phyloP scores from a whole-genome alignment of 37 sponge, comb jelly and placozoan genomes.

The Diacarnus erythraeanus region DNA sequence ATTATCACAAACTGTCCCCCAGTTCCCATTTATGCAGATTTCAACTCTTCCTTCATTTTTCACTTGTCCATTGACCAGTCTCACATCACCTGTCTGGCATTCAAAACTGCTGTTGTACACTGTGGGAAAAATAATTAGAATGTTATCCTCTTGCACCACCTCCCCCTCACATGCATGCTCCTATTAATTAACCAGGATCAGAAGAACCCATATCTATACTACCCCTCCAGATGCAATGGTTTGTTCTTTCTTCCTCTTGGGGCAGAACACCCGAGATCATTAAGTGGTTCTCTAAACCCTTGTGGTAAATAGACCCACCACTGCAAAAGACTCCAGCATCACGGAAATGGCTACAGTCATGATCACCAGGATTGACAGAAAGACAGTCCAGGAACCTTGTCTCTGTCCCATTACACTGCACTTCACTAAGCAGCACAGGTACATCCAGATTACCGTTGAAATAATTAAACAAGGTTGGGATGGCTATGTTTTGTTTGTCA shows the following conservation, averaged over 20 bases:
- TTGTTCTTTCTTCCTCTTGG: too few species aligned
- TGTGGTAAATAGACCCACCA: slow-evolving; percentile 13
- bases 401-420: slow-evolving; percentile 24
- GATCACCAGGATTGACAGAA: slow-evolving; percentile 6
- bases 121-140: neutral
- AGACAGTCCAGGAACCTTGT: slow-evolving; percentile 23
- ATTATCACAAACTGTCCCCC: slow-evolving; percentile 48
- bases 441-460: neutral
- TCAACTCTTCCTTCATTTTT: slow-evolving; percentile 45
- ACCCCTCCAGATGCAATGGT: too few species aligned
- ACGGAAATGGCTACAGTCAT: slow-evolving; percentile 15
- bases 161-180: neutral
- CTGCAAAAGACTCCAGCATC: slow-evolving; percentile 40
- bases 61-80: slow-evolving; percentile 19
- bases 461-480: neutral
- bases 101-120: slow-evolving; percentile 26
- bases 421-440: slow-evolving; percentile 20
- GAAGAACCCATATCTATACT: too few species aligned
- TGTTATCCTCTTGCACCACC: neutral
- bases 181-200: too few species aligned
- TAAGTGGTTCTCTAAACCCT: too few species aligned
- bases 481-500: neutral
- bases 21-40: slow-evolving; percentile 42
- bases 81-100: slow-evolving; percentile 34
- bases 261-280: too few species aligned